Evolutionary conservation across 2,797 vertebrate species (phyloP), one percentile per base, ranked within the genome.

Genomic region (Huso huso): DNA sequence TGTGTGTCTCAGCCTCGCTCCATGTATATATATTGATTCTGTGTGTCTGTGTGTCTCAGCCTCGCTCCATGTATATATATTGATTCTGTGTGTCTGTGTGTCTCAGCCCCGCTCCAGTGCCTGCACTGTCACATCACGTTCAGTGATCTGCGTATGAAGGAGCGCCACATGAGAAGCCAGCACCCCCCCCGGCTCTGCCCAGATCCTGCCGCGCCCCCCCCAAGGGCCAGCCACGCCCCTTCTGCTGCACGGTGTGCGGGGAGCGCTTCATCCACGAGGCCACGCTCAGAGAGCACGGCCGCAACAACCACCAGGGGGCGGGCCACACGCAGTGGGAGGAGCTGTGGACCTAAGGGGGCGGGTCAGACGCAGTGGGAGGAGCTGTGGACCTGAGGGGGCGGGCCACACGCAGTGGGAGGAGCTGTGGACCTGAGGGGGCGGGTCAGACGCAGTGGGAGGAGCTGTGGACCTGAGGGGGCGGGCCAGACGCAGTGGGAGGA

Each of bases 121-220:
- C 51, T 63, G n/a, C 68, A 67, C 49, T 67, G 71, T 15, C 71
- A 72, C 65, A 72, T 72, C 55, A 67, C 66, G 55, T 67, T 69
- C 55, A 61, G 53, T 12, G 67, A 72, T 53, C 70, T 60, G n/a
- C 63, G 58, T 10, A 71, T 66, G 7, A 51, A 65, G 62, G 62
- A 63, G 6, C 61, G 69, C n/a, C 69, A 71, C 62, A 71, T 68
- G 66, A 67, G 23, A 4, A 61, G 65, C 66, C 67, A 71, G 66
- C 69, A 71, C 58, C 66, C 69, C 69, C 13, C 18, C 66, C 18
- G 51, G 62, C 8, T 11, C 57, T 10, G 8, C 11, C n/a, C 49
- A 37, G 2, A n/a, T 10, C 48, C 48, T 65, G 5, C n/a, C 37
- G 0, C 64, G 70, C 9, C 70, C 67, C 3, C 3, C 64, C 67